Conservation (phyloP, 30 jellyfish, hydroid and myxozoan species). For the Morbakka virulenta region DNA sequence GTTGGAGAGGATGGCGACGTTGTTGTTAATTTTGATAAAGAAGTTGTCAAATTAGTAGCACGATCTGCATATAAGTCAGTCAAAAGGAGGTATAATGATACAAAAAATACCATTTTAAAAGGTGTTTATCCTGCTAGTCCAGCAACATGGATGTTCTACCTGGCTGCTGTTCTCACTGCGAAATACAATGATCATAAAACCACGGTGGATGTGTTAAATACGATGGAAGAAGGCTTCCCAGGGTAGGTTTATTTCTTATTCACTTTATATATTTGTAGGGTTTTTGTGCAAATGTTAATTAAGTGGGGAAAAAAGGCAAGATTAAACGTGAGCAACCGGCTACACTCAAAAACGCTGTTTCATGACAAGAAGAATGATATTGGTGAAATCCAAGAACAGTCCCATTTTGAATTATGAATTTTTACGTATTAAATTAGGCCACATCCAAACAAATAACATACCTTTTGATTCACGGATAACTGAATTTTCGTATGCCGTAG, state of each 20-base stretch:
- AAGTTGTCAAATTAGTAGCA: constrained; percentile 86
- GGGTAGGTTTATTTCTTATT: constrained; percentile 77
- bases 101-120: constrained; percentile 81
- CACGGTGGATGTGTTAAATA: constrained; percentile 76
- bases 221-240: constrained; percentile 96
- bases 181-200: constrained; percentile 87
- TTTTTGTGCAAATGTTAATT: no score
- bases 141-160: constrained; percentile 96
- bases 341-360: no score
- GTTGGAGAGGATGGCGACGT: constrained; percentile 97
- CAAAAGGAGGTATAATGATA: constrained; percentile 83
- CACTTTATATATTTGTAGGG: neutral
- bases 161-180: constrained; percentile 95
- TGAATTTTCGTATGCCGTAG: no score
- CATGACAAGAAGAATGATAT: no score
- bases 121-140: constrained; percentile 99
- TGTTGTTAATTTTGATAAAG: constrained; percentile 92
- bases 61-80: constrained; percentile 91
- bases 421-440: no score
- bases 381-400: no score
- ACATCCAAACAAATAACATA: no score
- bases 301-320: no score
- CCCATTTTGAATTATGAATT: no score
- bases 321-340: no score
- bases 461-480: no score